A percentile compares a stretch with the other conserved stretches of the same genome.
Evolutionary conservation across 2,888 invertebrate species (phyloP).

Genomic region (Cataglyphis albicans): DNA sequence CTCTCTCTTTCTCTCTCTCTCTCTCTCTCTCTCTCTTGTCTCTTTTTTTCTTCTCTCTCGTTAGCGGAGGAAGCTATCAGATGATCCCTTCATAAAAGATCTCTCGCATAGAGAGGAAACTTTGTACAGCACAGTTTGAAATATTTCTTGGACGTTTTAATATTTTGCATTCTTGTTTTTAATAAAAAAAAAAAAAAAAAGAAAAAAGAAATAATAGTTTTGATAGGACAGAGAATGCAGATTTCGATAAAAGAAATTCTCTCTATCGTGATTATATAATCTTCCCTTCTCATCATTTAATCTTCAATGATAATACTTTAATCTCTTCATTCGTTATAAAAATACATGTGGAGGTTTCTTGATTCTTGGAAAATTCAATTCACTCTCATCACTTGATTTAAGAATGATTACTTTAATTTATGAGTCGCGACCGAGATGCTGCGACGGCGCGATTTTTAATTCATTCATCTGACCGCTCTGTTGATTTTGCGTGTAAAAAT

Average conservation of each 20-base stretch:
- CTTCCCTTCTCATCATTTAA: slow-evolving; percentile 26
- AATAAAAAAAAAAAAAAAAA: not conserved
- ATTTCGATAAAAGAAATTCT: slow-evolving; percentile 16
- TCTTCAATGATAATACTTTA: slow-evolving; percentile 45
- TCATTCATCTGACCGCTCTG: slow-evolving; percentile 31
- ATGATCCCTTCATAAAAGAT: not conserved
- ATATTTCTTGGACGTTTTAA: not conserved
- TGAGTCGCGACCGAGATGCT: slow-evolving; percentile 36
- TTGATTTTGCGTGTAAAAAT: slow-evolving; percentile 43
- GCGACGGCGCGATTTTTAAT: slow-evolving; percentile 46
- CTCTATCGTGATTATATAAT: slow-evolving; percentile 30
- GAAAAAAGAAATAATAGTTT: not conserved
- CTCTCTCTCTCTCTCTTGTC: not conserved
- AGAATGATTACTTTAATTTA: slow-evolving; percentile 53
- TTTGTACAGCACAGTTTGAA: not conserved
- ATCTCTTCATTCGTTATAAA: slow-evolving; percentile 26
- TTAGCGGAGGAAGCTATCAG: slow-evolving; percentile 13
- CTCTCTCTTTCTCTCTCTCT: not conserved
- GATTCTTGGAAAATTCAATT: slow-evolving; percentile 48
- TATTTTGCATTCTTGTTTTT: not conserved
- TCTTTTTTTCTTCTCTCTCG: not conserved
- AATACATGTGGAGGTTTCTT: slow-evolving; percentile 22
- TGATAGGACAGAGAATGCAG: not conserved
- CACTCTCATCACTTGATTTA: slow-evolving; percentile 24
- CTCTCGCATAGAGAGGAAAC: not conserved